Conservation (phyloP, 2,797 vertebrate genomes). For the Micromesistius poutassou region DNA sequence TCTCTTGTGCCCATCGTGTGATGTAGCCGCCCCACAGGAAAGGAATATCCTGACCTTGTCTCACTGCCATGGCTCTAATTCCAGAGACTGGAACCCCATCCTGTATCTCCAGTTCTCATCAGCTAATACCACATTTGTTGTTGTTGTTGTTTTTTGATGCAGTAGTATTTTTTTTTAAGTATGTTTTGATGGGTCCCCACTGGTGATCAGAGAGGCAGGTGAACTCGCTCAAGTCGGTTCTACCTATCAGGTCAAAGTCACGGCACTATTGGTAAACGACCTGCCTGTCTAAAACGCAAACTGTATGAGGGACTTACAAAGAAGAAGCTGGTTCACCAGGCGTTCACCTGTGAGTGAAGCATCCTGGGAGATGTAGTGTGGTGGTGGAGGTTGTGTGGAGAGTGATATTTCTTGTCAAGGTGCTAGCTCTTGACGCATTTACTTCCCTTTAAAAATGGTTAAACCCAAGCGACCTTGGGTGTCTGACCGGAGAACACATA, state of each 20-base stretch:
- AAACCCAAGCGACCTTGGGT: conserved; percentile 50
- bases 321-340: neutral
- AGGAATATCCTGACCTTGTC: conserved; percentile 49
- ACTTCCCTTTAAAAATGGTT: conserved; percentile 72
- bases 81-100: conserved; percentile 35
- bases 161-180: conserved; percentile 55
- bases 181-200: neutral
- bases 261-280: neutral
- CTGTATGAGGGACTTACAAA: neutral
- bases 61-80: conserved; percentile 58
- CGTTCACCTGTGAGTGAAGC: conserved; percentile 19
- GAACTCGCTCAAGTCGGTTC: neutral
- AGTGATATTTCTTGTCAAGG: conserved; percentile 51
- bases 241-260: neutral
- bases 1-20: conserved; percentile 59
- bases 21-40: conserved; percentile 46
- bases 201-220: neutral
- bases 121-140: conserved; percentile 42
- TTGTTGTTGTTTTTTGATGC: conserved; percentile 44
- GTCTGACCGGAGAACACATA: conserved; percentile 51
- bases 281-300: neutral
- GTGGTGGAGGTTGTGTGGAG: conserved; percentile 22
- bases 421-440: conserved; percentile 62
- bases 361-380: conserved; percentile 17
- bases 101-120: conserved; percentile 25